Evolutionary conservation across 2,113 vertebrate species (phyloP).

Genomic region (Rhagologus leucostigma): DNA sequence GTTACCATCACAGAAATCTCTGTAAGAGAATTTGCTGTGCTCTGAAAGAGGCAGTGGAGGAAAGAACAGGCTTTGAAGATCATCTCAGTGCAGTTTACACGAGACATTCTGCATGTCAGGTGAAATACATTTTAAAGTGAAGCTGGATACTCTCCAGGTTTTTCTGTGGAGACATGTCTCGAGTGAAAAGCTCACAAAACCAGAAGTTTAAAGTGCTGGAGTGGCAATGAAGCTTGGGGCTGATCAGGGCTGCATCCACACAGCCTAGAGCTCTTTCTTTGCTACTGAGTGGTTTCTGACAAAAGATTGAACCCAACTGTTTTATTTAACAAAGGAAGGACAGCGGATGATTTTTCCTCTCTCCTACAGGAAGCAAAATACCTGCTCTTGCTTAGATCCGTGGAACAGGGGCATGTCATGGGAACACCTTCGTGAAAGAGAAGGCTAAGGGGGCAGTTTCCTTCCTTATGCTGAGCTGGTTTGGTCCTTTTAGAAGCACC

Average conservation of each 20-base stretch:
- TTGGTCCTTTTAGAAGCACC: neutral
- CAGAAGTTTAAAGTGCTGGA: neutral
- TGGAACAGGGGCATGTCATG: neutral
- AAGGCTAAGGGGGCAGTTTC: neutral
- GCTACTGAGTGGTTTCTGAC: neutral
- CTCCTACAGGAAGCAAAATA: neutral
- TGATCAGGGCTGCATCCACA: neutral
- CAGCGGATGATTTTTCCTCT: neutral
- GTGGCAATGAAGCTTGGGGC: neutral
- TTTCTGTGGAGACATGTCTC: neutral
- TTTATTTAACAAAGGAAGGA: neutral
- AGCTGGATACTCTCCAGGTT: neutral
- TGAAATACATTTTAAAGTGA: neutral
- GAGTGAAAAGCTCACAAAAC: neutral
- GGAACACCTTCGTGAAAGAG: neutral
- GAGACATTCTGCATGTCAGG: neutral
- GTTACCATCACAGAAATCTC: neutral
- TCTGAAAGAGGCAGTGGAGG: neutral
- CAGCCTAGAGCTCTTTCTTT: neutral
- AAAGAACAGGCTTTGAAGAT: neutral
- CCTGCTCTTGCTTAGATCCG: neutral
- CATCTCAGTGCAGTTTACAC: neutral
- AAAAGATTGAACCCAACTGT: neutral
- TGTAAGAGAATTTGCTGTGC: neutral
- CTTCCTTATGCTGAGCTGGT: neutral